Conservation (phyloP, 2,797 vertebrate genomes). For the Danionella dracula region DNA sequence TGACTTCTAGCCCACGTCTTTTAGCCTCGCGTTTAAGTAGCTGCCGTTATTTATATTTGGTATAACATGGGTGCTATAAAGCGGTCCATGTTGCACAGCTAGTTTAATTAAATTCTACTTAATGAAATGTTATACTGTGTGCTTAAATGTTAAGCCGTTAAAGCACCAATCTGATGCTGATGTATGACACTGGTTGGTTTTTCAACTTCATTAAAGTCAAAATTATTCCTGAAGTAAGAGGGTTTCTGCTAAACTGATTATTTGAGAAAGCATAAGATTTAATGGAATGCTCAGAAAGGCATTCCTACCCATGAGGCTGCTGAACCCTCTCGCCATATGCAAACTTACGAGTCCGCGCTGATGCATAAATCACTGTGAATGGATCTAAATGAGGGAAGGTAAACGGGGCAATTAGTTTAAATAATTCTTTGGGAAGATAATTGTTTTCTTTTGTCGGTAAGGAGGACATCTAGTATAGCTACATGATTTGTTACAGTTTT, state of each 20-base stretch:
- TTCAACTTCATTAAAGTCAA: not conserved
- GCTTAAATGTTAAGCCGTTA: too few relatives aligned
- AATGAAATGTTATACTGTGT: too few relatives aligned
- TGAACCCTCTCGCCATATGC: not conserved
- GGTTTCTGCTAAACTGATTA: slow-evolving; percentile 8
- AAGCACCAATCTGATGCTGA: too few relatives aligned
- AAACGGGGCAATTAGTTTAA: not conserved
- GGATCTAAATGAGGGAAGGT: not conserved
- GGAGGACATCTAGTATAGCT: too few relatives aligned
- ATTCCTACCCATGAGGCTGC: not conserved
- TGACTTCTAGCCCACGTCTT: not conserved
- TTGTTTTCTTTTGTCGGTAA: too few relatives aligned
- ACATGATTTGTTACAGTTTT: too few relatives aligned
- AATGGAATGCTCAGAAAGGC: slow-evolving; percentile 16
- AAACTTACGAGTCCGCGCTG: not conserved
- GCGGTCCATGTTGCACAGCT: too few relatives aligned
- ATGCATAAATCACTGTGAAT: not conserved
- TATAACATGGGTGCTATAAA: too few relatives aligned
- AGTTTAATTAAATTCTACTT: too few relatives aligned
- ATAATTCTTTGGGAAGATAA: too few relatives aligned
- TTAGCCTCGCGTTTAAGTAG: not conserved
- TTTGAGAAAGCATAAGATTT: not conserved
- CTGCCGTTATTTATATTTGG: too few relatives aligned
- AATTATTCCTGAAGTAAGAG: not conserved
- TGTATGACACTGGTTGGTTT: not conserved